Conservation (phyloP, 2,888 invertebrate species). For the Volucella inflata region DNA sequence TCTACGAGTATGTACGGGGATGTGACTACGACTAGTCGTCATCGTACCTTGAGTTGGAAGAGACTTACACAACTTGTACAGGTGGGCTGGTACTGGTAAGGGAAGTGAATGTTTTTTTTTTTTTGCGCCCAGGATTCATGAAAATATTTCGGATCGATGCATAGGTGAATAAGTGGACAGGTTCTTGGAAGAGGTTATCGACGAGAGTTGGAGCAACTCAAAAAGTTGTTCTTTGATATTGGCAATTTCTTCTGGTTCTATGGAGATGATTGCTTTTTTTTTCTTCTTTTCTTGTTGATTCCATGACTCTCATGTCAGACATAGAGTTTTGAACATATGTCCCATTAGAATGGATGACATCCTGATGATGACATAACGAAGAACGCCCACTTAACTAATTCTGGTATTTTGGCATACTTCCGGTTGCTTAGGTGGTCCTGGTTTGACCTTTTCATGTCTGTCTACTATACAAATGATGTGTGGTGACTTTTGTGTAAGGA, state of each 20-base stretch:
- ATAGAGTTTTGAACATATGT: constrained; percentile 22
- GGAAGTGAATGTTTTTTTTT: constrained; percentile 43
- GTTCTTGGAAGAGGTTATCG: constrained; percentile 10
- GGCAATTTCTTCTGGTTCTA: constrained; percentile 34
- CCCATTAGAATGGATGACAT: constrained; percentile 61
- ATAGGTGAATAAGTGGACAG: constrained; percentile 37
- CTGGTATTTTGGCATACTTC: constrained; percentile 43
- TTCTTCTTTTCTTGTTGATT: background rate
- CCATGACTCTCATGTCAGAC: background rate
- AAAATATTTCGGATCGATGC: constrained; percentile 26
- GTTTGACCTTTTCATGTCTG: constrained; percentile 23
- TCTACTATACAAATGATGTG: background rate
- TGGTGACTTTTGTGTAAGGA: background rate
- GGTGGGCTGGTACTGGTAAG: constrained; percentile 1
- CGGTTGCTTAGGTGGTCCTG: constrained; percentile 23
- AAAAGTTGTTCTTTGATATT: constrained; percentile 35
- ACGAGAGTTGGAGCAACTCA: background rate
- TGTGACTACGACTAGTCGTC: background rate
- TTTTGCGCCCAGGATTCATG: background rate
- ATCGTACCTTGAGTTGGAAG: background rate
- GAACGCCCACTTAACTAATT: constrained; percentile 63
- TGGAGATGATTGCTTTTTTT: background rate
- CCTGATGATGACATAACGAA: constrained; percentile 63
- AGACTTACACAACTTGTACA: constrained; percentile 55
- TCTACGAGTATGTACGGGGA: constrained; percentile 14